Conservation (phyloP, 2,888 invertebrate species). For the Lissocephala sabroskyi region DNA sequence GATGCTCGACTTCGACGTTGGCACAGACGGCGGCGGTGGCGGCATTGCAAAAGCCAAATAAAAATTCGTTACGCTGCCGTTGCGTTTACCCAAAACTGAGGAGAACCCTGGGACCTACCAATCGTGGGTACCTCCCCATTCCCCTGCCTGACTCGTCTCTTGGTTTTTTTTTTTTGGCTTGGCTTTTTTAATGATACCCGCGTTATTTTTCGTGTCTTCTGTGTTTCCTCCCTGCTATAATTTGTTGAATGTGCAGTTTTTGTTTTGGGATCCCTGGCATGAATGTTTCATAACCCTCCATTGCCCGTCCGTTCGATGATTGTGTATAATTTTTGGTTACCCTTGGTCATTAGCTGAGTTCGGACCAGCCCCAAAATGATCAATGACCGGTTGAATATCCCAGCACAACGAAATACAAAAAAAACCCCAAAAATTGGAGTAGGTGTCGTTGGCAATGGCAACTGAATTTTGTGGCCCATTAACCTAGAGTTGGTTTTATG, state of each 20-base stretch:
- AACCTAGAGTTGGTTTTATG: constrained; percentile 34
- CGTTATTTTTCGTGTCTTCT: constrained; percentile 17
- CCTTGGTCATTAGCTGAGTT: no score
- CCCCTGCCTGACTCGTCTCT: constrained; percentile 14
- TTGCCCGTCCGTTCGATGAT: constrained; percentile 40
- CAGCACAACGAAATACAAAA: neutral
- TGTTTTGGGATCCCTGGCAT: constrained; percentile 5
- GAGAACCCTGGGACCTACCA: constrained; percentile 12
- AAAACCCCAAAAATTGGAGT: constrained; percentile 34
- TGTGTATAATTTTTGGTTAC: constrained; percentile 21
- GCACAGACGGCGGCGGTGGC: constrained; percentile 14
- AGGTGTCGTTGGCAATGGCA: constrained; percentile 53
- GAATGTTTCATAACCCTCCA: constrained; percentile 49
- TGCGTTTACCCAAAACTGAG: no score
- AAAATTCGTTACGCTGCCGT: constrained; percentile 62
- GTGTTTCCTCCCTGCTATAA: constrained; percentile 40
- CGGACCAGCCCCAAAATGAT: no score
- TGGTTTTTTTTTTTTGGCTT: constrained; percentile 8
- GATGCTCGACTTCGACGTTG: constrained; percentile 23
- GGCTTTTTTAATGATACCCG: constrained; percentile 49
- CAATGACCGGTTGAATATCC: no score
- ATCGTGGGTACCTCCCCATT: constrained; percentile 15
- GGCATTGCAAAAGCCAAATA: constrained; percentile 47
- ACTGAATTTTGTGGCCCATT: constrained; percentile 57
- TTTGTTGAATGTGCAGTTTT: constrained; percentile 25